phyloP scores from a whole-genome alignment of 2,797 vertebrate species.

The Anguilla anguilla region DNA sequence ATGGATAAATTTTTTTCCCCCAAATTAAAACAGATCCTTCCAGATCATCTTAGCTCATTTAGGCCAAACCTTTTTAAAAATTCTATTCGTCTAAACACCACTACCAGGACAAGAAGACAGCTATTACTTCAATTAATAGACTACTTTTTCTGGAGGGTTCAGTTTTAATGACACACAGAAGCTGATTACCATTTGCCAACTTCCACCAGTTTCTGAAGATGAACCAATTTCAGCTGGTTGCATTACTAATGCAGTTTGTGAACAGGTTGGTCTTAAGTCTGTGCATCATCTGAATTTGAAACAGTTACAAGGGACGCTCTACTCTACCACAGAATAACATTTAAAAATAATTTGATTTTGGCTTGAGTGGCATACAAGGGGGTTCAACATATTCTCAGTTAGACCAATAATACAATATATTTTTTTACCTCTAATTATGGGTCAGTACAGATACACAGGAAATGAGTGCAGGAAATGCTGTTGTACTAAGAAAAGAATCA shows the following conservation, averaged over 20 bases:
- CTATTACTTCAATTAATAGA: neutral
- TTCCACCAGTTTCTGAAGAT: slow-evolving; percentile 50
- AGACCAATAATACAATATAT: slow-evolving; percentile 52
- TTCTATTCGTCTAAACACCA: slow-evolving; percentile 37
- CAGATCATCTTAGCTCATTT: slow-evolving; percentile 61
- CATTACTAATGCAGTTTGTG: slow-evolving; percentile 57
- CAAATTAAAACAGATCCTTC: slow-evolving; percentile 61
- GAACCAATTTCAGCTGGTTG: slow-evolving; percentile 67
- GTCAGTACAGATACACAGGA: slow-evolving; percentile 37
- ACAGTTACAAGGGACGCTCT: slow-evolving; percentile 61
- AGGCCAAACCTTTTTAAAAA: slow-evolving; percentile 66
- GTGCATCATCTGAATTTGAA: slow-evolving; percentile 56
- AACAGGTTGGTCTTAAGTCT: slow-evolving; percentile 57
- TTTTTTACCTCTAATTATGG: slow-evolving; percentile 51
- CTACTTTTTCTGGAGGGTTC: slow-evolving; percentile 12
- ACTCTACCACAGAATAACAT: slow-evolving; percentile 64
- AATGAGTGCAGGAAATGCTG: slow-evolving; percentile 61
- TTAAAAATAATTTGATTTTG: slow-evolving; percentile 56
- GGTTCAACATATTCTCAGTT: slow-evolving; percentile 56
- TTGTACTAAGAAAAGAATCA: slow-evolving; percentile 57
- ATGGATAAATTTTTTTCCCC: slow-evolving; percentile 50
- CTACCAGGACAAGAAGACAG: slow-evolving; percentile 15
- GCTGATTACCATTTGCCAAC: slow-evolving; percentile 44
- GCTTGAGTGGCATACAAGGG: slow-evolving; percentile 55
- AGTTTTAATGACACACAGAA: slow-evolving; percentile 44